Conservation (phyloP, 2,113 vertebrate genomes). For the Bucco capensis region DNA sequence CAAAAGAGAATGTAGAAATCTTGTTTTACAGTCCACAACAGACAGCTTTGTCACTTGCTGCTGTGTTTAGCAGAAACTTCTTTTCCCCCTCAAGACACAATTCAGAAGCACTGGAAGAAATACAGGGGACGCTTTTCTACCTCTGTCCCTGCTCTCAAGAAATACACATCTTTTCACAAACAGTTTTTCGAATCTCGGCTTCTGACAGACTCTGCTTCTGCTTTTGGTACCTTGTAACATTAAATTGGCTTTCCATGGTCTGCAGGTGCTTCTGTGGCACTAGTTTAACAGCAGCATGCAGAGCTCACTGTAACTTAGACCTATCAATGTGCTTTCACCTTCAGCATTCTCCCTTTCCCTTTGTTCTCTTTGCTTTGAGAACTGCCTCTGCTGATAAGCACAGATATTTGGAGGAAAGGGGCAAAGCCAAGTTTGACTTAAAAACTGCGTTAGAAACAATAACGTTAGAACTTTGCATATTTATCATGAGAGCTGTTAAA, state of each 20-base stretch:
- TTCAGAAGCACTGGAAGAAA: background rate
- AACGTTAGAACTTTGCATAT: background rate
- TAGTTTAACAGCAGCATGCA: background rate
- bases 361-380: background rate
- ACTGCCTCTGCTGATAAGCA: background rate
- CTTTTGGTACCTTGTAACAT: background rate
- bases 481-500: background rate
- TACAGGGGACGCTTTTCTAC: accelerated
- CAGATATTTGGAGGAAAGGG: background rate
- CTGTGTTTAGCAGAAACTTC: background rate
- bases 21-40: background rate
- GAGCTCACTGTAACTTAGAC: background rate
- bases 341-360: background rate
- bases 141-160: background rate
- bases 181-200: background rate
- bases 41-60: background rate
- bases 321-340: background rate
- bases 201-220: background rate
- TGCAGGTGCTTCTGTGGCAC: background rate
- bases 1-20: background rate
- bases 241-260: background rate
- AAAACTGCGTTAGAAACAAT: background rate
- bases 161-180: background rate
- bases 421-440: background rate
- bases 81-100: background rate